Evolutionary conservation across 2,888 invertebrate genomes (phyloP).

Genomic region (Himalopsyche anomala): DNA sequence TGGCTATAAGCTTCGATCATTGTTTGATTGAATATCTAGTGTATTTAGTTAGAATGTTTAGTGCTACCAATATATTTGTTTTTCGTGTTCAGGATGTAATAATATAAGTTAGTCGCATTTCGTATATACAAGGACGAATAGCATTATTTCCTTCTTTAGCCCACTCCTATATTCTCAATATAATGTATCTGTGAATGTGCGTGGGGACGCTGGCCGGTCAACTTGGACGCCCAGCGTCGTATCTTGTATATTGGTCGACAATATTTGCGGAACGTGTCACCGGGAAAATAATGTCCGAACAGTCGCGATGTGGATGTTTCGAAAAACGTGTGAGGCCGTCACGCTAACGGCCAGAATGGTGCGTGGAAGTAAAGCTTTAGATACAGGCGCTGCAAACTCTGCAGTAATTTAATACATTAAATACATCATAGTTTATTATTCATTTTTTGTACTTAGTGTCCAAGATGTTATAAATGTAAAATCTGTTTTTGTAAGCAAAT

Average conservation of each 20-base stretch:
- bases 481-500: no score
- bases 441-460: no score
- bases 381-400: not conserved
- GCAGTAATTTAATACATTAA: not conserved
- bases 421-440: no score
- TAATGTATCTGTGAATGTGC: conserved; percentile 29
- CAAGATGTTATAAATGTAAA: no score
- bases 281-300: conserved; percentile 29
- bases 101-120: no score
- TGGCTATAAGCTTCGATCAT: no score
- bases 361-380: conserved; percentile 16
- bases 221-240: conserved; percentile 8
- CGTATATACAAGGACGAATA: not conserved
- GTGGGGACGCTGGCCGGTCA: not conserved
- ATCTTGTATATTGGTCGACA: conserved; percentile 58
- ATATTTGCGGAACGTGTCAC: conserved; percentile 64
- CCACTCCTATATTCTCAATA: not conserved
- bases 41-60: no score
- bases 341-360: conserved; percentile 11
- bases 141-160: not conserved
- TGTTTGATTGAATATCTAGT: no score
- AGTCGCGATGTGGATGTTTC: conserved; percentile 31
- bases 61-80: no score
- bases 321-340: conserved; percentile 29
- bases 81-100: no score